A percentile compares a stretch with the other conserved stretches of the same genome.
These are phyloP conservation scores for Zaprionus tsacasi DNA, from an alignment of 1,140 invertebrate species.

Conservation along the genomic window DNA sequence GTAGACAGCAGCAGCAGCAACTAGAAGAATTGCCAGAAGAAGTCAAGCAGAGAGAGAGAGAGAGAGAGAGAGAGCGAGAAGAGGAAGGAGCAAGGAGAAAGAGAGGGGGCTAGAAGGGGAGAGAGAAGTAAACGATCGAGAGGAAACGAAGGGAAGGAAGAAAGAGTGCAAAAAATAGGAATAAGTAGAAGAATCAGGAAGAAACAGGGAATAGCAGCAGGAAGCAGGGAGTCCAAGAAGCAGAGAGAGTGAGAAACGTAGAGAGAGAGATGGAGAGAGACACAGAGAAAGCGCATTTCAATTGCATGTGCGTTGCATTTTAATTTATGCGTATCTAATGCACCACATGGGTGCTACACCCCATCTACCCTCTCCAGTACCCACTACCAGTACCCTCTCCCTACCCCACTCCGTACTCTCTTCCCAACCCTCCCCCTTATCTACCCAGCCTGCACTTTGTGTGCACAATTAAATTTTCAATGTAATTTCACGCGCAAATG, in stretches of 20 bases:
- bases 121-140: too few species aligned
- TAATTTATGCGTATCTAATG: conserved; percentile 74
- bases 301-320: conserved; percentile 45
- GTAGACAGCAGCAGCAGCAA: neutral
- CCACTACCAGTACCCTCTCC: too few species aligned
- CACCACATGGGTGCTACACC: conserved; percentile 25
- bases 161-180: too few species aligned
- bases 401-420: too few species aligned
- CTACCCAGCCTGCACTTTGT: conserved; percentile 47
- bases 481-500: conserved; percentile 79
- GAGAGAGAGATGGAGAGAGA: neutral
- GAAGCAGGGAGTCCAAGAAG: neutral
- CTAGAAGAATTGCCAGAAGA: too few species aligned
- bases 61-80: neutral
- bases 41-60: neutral
- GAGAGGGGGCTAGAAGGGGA: too few species aligned
- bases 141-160: too few species aligned
- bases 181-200: neutral
- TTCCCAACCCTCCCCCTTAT: too few species aligned
- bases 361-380: neutral
- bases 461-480: conserved; percentile 79
- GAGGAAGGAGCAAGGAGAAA: neutral
- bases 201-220: too few species aligned
- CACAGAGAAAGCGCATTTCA: neutral
- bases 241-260: neutral